Evolutionary conservation across 2,113 vertebrate species (phyloP).

Genomic region (Aspidoscelis tigris): DNA sequence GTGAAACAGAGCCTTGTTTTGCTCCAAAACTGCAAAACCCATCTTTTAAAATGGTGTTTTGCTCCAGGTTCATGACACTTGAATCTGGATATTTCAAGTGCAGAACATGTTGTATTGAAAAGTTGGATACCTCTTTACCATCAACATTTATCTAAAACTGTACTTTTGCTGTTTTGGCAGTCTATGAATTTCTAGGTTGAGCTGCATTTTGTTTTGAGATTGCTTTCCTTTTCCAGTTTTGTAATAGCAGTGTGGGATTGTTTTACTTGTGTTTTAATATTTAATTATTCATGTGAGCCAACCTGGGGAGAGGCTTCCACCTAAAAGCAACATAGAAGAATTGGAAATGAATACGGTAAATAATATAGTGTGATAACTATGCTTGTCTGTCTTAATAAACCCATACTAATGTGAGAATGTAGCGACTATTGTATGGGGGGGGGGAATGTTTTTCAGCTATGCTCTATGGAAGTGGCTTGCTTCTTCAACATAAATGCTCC

Average conservation of each 20-base stretch:
- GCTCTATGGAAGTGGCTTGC: background rate
- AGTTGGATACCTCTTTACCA: background rate
- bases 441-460: background rate
- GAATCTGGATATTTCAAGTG: too few relatives aligned
- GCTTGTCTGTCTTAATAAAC: background rate
- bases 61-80: too few relatives aligned
- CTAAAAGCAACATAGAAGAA: background rate
- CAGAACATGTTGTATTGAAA: too few relatives aligned
- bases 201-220: background rate
- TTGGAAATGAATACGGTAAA: background rate
- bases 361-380: background rate
- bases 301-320: background rate
- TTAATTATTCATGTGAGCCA: background rate
- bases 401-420: background rate
- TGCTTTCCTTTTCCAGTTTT: background rate
- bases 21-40: too few relatives aligned
- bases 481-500: background rate
- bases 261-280: background rate
- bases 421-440: background rate
- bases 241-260: background rate
- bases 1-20: too few relatives aligned
- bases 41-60: too few relatives aligned
- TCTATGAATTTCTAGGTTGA: background rate
- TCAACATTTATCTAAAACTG: background rate
- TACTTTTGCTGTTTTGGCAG: background rate